phyloP scores from a whole-genome alignment of 2,888 invertebrate species.

The Dascillus cervinus region DNA sequence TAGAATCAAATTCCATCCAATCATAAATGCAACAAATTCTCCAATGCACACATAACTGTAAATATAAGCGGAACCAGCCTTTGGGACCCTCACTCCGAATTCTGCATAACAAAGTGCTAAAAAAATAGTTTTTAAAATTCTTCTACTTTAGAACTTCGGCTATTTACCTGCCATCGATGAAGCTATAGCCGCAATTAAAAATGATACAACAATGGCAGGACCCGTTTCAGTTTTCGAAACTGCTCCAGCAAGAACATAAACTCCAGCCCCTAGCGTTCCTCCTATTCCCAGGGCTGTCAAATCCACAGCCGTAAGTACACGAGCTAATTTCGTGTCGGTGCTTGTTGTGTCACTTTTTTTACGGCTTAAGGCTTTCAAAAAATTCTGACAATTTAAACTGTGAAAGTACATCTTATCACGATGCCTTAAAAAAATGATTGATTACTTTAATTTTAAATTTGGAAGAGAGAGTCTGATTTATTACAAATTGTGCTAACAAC shows the following conservation, averaged over 20 bases:
- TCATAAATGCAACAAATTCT: conserved; percentile 83
- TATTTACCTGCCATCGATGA: conserved; percentile 75
- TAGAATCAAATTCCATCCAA: conserved; percentile 89
- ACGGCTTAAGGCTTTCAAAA: conserved; percentile 33
- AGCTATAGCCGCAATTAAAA: conserved; percentile 84
- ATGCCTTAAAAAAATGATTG: not conserved
- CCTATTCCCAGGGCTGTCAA: conserved; percentile 77
- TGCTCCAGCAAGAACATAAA: conserved; percentile 82
- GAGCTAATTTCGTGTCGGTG: conserved; percentile 49
- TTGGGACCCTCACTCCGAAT: conserved; percentile 82
- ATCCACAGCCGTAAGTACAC: conserved; percentile 74
- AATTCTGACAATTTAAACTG: conserved; percentile 22
- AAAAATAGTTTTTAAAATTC: too few relatives aligned
- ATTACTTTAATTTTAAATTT: too few relatives aligned
- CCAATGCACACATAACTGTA: conserved; percentile 92
- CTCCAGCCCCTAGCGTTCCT: conserved; percentile 81
- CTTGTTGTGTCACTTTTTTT: conserved; percentile 41
- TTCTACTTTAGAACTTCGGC: too few relatives aligned
- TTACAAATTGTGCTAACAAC: not conserved
- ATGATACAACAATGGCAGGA: conserved; percentile 79
- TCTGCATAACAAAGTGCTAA: conserved; percentile 85
- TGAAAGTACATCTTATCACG: conserved; percentile 13
- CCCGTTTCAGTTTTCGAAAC: conserved; percentile 76
- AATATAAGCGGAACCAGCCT: conserved; percentile 87
- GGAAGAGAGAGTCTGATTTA: too few relatives aligned